phyloP scores from a whole-genome alignment of 2,113 vertebrate species.

The Pseudonaja textilis region DNA sequence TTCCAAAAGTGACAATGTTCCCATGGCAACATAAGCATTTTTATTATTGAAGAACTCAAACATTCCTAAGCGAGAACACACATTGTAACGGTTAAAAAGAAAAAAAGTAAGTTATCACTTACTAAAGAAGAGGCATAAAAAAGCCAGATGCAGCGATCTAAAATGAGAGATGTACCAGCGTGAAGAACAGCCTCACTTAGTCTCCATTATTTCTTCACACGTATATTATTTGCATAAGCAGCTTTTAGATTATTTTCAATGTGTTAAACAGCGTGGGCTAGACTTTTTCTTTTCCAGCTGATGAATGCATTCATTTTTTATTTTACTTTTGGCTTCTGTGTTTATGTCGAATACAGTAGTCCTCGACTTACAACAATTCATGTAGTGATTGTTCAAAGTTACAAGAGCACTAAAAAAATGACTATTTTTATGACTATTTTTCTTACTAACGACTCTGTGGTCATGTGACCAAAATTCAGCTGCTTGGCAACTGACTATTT shows the following conservation, averaged over 20 bases:
- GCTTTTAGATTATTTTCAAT: neutral
- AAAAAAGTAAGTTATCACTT: conserved; percentile 42
- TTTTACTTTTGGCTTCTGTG: neutral
- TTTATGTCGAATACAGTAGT: neutral
- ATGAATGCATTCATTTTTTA: neutral
- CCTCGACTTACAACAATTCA: neutral
- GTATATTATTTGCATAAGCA: neutral
- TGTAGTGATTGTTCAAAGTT: neutral
- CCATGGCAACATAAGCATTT: conserved; percentile 52
- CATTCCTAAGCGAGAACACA: conserved; percentile 40
- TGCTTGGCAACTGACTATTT: neutral
- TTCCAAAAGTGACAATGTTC: conserved; percentile 45
- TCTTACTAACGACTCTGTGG: neutral
- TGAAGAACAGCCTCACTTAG: neutral
- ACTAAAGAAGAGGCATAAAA: conserved; percentile 10
- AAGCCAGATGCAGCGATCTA: conserved; percentile 17
- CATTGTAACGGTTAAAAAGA: conserved; percentile 19
- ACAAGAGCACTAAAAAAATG: neutral
- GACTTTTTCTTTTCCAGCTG: neutral
- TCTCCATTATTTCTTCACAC: neutral
- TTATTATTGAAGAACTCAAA: conserved; percentile 37
- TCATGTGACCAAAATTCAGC: neutral
- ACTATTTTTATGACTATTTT: neutral
- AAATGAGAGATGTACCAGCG: neutral
- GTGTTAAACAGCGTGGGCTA: neutral